Conservation (phyloP, 2,797 vertebrate genomes). For the Sternarchorhynchus goeldii region DNA sequence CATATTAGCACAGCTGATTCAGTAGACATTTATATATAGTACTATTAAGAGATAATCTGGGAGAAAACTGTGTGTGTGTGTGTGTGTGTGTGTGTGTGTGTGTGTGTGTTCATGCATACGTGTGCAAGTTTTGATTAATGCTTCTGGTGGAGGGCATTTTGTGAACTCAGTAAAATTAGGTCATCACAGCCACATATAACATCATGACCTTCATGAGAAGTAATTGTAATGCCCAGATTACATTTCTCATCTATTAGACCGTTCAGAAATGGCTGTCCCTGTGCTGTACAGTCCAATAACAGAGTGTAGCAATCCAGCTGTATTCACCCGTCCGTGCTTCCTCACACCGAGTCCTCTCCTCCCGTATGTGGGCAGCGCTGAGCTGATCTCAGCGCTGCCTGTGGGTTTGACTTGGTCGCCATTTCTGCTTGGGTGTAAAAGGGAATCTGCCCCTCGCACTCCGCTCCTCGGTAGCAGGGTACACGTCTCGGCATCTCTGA, state of each 20-base stretch:
- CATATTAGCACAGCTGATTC: slow-evolving; percentile 23
- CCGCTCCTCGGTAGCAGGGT: slow-evolving; percentile 22
- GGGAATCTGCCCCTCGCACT: slow-evolving; percentile 9
- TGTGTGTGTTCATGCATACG: too few species aligned
- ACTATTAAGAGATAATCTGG: slow-evolving; percentile 12
- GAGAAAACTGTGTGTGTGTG: slow-evolving; percentile 8
- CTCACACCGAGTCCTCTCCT: too few species aligned
- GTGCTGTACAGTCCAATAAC: slow-evolving; percentile 12
- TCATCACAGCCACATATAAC: not conserved
- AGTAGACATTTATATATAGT: slow-evolving; percentile 34
- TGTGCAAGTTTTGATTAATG: slow-evolving; percentile 12
- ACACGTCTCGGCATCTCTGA: slow-evolving; percentile 37
- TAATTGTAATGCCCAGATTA: slow-evolving; percentile 5
- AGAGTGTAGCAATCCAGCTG: not conserved
- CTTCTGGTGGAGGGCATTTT: not conserved
- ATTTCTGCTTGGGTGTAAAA: slow-evolving; percentile 14
- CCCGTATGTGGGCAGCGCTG: not conserved
- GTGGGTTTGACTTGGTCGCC: slow-evolving; percentile 2
- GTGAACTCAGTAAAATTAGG: slow-evolving; percentile 20
- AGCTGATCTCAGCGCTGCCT: slow-evolving; percentile 28
- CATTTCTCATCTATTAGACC: not conserved
- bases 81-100: not conserved
- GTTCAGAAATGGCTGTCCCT: too few species aligned
- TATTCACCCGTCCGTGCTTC: not conserved
- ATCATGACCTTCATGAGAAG: slow-evolving; percentile 34